Percentiles rank a stretch among this genome's conserved stretches.
Conservation (phyloP, 2,113 vertebrate genomes). For the Ursus arctos region DNA sequence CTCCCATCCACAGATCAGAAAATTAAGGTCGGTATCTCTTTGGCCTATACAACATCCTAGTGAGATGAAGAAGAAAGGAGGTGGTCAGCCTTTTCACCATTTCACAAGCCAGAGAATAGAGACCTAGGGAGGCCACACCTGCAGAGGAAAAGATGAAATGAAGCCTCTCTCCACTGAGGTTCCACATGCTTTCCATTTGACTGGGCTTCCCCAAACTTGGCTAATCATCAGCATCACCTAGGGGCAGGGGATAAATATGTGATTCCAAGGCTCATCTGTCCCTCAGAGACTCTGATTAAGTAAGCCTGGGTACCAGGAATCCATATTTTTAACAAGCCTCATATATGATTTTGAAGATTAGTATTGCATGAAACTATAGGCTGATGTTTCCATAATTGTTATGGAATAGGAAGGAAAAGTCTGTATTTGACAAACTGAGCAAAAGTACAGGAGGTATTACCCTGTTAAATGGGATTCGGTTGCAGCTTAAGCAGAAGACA, state of each 20-base stretch:
- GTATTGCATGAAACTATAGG: neutral
- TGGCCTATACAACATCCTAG: neutral
- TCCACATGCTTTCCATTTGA: neutral
- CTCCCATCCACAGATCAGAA: conserved; percentile 16
- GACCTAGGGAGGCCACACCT: neutral
- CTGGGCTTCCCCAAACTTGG: neutral
- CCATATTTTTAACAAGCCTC: neutral
- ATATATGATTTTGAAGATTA: neutral
- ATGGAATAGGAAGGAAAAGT: neutral
- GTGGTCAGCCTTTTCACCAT: neutral
- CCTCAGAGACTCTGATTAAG: neutral
- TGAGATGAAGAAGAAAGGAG: neutral
- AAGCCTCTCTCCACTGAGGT: neutral
- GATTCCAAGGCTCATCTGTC: neutral
- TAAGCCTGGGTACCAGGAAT: neutral
- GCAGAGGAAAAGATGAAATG: neutral
- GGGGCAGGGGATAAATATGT: neutral
- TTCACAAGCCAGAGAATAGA: conserved; percentile 18
- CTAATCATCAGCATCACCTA: neutral
- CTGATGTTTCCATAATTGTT: neutral
- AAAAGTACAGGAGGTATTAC: neutral
- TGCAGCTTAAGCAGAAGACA: neutral
- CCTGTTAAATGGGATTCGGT: neutral
- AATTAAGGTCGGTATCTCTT: conserved; percentile 8
- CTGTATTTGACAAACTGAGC: neutral